These are phyloP conservation scores for Epinotia ramella DNA, from an alignment of 2,888 invertebrate species.

Conservation along the genomic window DNA sequence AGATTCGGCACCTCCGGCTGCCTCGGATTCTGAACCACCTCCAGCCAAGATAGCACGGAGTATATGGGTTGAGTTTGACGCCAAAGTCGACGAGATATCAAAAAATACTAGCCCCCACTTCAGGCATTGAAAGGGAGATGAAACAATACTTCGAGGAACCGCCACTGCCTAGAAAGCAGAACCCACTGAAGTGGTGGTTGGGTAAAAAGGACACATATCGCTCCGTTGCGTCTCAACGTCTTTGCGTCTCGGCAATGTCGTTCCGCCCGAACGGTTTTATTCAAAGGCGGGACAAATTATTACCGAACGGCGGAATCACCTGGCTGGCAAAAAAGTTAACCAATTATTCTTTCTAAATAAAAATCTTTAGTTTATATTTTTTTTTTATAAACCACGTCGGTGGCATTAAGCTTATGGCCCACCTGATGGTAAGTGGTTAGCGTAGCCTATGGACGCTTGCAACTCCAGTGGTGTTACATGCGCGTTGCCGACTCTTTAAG, in stretches of 20 bases:
- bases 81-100: background rate
- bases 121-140: background rate
- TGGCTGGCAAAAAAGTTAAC: no score
- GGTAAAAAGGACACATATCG: background rate
- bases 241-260: background rate
- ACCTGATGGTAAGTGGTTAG: no score
- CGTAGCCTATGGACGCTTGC: no score
- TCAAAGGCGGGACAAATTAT: no score
- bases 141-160: background rate
- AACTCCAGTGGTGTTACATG: no score
- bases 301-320: no score
- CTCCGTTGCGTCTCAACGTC: background rate
- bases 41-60: background rate
- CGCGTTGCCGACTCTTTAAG: no score
- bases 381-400: no score
- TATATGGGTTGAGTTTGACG: background rate
- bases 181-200: background rate
- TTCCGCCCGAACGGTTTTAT: background rate
- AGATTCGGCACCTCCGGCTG: background rate
- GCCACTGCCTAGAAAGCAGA: background rate
- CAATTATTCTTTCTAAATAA: no score
- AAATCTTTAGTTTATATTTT: no score
- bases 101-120: background rate
- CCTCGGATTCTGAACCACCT: background rate
- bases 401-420: no score